Evolutionary conservation across 2,888 invertebrate species (phyloP).

Genomic region (Cephus runcator): DNA sequence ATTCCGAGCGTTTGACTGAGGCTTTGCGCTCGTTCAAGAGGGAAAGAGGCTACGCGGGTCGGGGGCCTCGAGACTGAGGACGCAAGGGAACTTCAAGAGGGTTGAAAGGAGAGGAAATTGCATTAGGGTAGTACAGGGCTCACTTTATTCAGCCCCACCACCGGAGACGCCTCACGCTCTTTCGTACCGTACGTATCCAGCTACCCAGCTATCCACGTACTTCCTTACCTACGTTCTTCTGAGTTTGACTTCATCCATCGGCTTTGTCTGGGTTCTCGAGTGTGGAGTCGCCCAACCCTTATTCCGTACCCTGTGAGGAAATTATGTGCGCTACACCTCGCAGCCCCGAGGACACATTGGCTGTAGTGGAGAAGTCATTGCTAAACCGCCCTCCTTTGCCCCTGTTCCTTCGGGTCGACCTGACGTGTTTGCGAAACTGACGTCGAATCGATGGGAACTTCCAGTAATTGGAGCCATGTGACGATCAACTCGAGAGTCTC

Average conservation of each 20-base stretch:
- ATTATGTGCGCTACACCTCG: conserved; percentile 14
- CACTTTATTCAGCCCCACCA: conserved; percentile 14
- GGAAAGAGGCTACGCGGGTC: neutral
- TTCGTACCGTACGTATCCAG: neutral
- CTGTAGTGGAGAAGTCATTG: neutral
- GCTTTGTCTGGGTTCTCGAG: conserved; percentile 1
- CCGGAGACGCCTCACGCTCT: neutral
- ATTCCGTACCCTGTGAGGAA: conserved; percentile 2
- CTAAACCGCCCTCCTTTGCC: neutral
- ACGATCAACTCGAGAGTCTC: neutral
- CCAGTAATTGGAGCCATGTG: neutral
- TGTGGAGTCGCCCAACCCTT: neutral
- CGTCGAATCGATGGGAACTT: neutral
- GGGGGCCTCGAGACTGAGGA: neutral
- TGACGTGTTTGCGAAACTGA: neutral
- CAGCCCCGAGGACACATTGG: neutral
- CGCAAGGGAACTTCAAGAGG: conserved; percentile 15
- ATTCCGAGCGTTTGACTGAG: neutral
- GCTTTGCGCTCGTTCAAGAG: neutral
- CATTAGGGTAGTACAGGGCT: conserved; percentile 26
- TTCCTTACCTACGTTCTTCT: neutral
- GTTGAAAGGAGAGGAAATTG: conserved; percentile 31
- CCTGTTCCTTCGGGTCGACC: neutral
- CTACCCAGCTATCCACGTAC: neutral
- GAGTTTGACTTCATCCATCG: neutral